Percentiles rank a stretch among this genome's conserved stretches.
phyloP scores from a whole-genome alignment of 2,888 invertebrate genomes.

The Eristalis intricaria region DNA sequence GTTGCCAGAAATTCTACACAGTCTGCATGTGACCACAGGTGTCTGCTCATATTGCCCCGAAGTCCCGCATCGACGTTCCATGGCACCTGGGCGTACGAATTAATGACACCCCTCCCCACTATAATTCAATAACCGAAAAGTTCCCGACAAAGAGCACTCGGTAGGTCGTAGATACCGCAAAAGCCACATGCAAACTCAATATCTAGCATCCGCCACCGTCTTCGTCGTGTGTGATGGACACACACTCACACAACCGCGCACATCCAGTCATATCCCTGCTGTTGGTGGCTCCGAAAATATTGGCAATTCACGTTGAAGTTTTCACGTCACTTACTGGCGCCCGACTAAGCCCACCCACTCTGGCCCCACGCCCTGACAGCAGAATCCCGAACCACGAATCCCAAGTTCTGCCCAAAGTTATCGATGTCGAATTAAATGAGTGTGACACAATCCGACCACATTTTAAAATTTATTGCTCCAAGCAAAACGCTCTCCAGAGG shows the following conservation, averaged over 20 bases:
- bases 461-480: conserved; percentile 68
- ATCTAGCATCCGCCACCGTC: conserved; percentile 19
- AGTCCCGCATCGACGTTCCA: conserved; percentile 22
- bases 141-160: conserved; percentile 29
- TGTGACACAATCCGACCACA: conserved; percentile 71
- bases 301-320: conserved; percentile 57
- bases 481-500: conserved; percentile 20
- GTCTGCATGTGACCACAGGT: conserved; percentile 57
- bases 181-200: conserved; percentile 61
- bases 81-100: conserved; percentile 50
- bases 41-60: conserved; percentile 39
- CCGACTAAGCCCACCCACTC: conserved; percentile 2
- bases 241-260: conserved; percentile 1
- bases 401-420: conserved; percentile 53
- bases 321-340: conserved; percentile 48
- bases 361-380: not conserved
- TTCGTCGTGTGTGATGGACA: conserved; percentile 12
- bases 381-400: not conserved
- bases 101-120: conserved; percentile 10
- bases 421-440: conserved; percentile 70
- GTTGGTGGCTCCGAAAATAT: conserved; percentile 37
- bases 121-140: conserved; percentile 64
- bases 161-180: conserved; percentile 24
- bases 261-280: conserved; percentile 9
- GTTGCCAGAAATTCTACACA: conserved; percentile 7